These are phyloP conservation scores for Orthonyx spaldingii DNA, from an alignment of 2,113 vertebrate genomes.

Conservation along the genomic window DNA sequence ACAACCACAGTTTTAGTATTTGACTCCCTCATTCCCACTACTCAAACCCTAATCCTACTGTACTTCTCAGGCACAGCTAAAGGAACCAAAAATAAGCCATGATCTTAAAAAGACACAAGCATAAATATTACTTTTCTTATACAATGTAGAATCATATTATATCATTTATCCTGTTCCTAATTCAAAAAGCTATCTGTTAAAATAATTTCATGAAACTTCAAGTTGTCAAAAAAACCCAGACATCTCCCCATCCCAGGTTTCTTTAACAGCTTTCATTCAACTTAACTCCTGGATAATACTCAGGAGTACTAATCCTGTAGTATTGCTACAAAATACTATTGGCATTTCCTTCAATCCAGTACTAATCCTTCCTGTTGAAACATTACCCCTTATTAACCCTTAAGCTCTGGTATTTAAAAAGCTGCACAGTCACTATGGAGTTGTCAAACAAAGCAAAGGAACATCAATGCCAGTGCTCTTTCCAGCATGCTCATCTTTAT, in stretches of 20 bases:
- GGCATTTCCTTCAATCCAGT: not conserved
- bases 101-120: not conserved
- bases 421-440: not conserved
- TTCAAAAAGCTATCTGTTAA: not conserved
- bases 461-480: not conserved
- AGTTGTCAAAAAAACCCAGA: not conserved
- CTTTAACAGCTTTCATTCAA: not conserved
- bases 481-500: not conserved
- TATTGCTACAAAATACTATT: not conserved
- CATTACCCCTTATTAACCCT: not conserved
- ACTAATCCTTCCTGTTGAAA: not conserved
- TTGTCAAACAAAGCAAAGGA: not conserved
- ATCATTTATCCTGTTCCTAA: not conserved
- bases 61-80: not conserved
- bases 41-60: not conserved
- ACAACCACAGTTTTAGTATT: not conserved
- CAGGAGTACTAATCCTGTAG: not conserved
- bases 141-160: not conserved
- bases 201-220: not conserved
- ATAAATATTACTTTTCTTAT: not conserved
- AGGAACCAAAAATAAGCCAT: not conserved
- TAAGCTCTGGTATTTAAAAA: not conserved
- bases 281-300: not conserved
- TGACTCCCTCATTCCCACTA: not conserved
- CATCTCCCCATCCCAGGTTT: not conserved